Evolutionary conservation across 2,888 invertebrate genomes (phyloP).

Genomic region (Disparrhopalites patrizii): DNA sequence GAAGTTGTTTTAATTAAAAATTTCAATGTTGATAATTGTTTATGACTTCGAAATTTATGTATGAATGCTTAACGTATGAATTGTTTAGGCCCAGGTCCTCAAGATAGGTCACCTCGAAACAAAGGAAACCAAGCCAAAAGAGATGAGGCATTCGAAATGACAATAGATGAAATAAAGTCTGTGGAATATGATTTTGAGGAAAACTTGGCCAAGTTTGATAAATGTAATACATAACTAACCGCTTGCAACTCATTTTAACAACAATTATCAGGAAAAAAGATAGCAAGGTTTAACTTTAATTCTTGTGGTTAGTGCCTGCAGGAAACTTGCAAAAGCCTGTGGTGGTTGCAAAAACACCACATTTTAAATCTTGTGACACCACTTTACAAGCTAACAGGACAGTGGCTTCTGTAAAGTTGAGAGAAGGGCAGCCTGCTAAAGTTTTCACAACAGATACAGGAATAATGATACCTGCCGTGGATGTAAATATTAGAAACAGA

Average conservation of each 20-base stretch:
- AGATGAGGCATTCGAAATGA: conserved; percentile 44
- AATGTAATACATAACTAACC: no score
- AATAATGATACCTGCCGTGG: conserved; percentile 39
- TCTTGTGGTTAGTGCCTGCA: conserved; percentile 35
- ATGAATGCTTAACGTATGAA: no score
- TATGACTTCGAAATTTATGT: no score
- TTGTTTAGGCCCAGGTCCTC: conserved; percentile 4
- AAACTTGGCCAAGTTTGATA: conserved; percentile 44
- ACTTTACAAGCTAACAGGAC: conserved; percentile 37
- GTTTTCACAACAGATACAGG: conserved; percentile 44
- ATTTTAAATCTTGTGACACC: conserved; percentile 39
- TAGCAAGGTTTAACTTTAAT: neutral
- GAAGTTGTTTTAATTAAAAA: neutral
- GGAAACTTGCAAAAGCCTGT: conserved; percentile 26
- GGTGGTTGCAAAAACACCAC: conserved; percentile 31
- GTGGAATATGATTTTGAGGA: conserved; percentile 45
- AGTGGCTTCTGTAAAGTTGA: conserved; percentile 38
- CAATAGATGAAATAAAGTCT: conserved; percentile 38
- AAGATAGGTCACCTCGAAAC: conserved; percentile 18
- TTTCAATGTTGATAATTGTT: neutral
- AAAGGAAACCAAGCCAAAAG: conserved; percentile 19
- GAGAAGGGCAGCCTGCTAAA: conserved; percentile 22
- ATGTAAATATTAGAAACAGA: conserved; percentile 34
- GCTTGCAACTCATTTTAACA: neutral
- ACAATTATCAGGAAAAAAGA: neutral